phyloP scores from a whole-genome alignment of 2,113 vertebrate genomes.

The Rattus norvegicus region DNA sequence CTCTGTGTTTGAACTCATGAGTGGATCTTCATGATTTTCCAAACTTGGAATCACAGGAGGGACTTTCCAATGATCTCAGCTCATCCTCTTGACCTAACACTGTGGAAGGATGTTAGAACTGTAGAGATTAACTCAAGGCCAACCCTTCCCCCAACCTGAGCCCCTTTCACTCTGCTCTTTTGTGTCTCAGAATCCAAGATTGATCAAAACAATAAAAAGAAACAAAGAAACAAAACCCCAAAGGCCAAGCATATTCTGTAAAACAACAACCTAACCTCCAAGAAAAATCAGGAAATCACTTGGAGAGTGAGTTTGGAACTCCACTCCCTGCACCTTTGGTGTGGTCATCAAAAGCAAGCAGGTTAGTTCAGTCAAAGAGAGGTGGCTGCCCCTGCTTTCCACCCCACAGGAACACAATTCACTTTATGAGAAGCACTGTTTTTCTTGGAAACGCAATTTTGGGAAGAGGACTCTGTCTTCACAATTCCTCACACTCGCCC shows the following conservation, averaged over 20 bases:
- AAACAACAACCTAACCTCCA: background rate
- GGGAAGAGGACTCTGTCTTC: background rate
- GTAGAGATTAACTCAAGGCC: background rate
- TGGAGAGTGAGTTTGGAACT: background rate
- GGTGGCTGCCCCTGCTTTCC: background rate
- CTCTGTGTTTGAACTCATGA: background rate
- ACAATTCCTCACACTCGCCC: background rate
- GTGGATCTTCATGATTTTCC: background rate
- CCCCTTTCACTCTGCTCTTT: background rate
- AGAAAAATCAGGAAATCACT: too few species aligned
- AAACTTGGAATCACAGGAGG: background rate
- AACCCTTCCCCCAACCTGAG: background rate
- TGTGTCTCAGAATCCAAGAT: background rate
- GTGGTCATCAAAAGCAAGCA: background rate
- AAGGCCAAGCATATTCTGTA: background rate
- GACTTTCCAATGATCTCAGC: background rate
- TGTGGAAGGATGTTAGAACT: background rate
- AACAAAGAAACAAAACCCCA: too few species aligned
- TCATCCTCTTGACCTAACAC: background rate
- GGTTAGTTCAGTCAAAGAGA: background rate
- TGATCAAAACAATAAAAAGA: background rate
- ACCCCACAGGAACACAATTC: background rate
- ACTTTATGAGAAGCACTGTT: background rate
- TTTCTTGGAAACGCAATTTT: conserved; percentile 37
- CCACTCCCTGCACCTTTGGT: too few species aligned